These are phyloP conservation scores for Podilymbus podiceps DNA, from an alignment of 2,113 vertebrate species.

Conservation along the genomic window DNA sequence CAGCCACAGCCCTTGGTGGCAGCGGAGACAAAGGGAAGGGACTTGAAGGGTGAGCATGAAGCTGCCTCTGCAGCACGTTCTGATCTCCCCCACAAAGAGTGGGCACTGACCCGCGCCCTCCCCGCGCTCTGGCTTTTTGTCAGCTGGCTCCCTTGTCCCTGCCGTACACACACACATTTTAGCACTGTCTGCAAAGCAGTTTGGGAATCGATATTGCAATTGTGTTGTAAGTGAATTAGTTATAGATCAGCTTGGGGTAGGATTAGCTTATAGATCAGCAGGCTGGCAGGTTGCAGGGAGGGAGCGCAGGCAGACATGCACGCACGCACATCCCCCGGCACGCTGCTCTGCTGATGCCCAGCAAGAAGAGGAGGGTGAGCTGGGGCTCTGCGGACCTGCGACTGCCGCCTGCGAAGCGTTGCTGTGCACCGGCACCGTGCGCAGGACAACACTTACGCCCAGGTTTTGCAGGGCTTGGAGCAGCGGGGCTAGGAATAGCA, in stretches of 20 bases:
- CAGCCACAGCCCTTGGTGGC: background rate
- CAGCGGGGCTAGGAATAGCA: background rate
- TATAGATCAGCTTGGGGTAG: constrained; percentile 73
- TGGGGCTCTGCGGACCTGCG: background rate
- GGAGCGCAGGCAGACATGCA: background rate
- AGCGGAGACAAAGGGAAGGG: background rate
- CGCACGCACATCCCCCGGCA: background rate
- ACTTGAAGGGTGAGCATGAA: background rate
- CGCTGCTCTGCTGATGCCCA: background rate
- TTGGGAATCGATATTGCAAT: constrained; percentile 72
- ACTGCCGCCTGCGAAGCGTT: background rate
- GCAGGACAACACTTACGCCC: rapidly evolving
- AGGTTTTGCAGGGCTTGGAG: background rate
- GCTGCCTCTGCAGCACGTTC: background rate
- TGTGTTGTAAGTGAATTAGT: constrained; percentile 75
- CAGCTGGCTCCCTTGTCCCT: background rate
- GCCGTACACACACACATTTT: background rate
- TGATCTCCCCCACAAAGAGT: rapidly evolving
- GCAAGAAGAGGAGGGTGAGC: background rate
- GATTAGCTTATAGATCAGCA: constrained; percentile 71
- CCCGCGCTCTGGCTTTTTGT: background rate
- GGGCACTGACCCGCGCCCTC: background rate
- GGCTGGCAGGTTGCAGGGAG: constrained; percentile 56
- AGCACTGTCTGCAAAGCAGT: constrained; percentile 68
- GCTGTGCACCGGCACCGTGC: rapidly evolving